phyloP scores from a whole-genome alignment of 2,888 invertebrate genomes.

The Protophormia terraenovae region DNA sequence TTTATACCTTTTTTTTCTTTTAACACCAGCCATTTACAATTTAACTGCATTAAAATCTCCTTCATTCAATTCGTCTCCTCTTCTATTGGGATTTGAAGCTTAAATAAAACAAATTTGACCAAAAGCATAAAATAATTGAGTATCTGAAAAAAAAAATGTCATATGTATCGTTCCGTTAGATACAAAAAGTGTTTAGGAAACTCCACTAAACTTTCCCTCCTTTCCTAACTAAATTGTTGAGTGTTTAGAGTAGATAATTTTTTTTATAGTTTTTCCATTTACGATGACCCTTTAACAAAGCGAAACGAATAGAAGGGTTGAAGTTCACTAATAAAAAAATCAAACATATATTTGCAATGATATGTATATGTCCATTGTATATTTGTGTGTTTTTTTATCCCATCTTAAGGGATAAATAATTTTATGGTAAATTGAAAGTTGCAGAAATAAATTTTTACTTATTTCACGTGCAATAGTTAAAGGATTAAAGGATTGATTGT shows the following conservation, averaged over 20 bases:
- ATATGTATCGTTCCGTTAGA: conserved; percentile 45
- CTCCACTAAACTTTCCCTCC: not conserved
- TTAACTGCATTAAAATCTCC: conserved; percentile 32
- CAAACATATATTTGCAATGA: conserved; percentile 14
- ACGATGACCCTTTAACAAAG: conserved; percentile 55
- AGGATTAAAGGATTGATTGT: conserved; percentile 57
- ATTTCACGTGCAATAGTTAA: conserved; percentile 42
- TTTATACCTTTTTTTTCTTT: conserved; percentile 39
- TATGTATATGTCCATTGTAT: conserved; percentile 33
- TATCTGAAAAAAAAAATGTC: conserved; percentile 24
- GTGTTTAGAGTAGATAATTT: conserved; percentile 64
- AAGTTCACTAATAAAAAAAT: not conserved
- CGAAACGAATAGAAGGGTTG: conserved; percentile 28
- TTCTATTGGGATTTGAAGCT: not conserved
- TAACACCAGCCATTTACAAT: conserved; percentile 37
- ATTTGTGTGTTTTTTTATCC: not conserved
- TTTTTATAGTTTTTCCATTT: conserved; percentile 61
- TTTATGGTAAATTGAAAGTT: conserved; percentile 59
- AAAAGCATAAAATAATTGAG: conserved; percentile 56
- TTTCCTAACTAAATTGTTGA: too few relatives aligned
- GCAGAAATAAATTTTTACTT: conserved; percentile 43
- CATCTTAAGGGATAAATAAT: conserved; percentile 51
- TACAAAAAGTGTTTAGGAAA: conserved; percentile 29
- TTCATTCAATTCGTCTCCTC: not conserved
- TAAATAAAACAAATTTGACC: conserved; percentile 53